Conservation (phyloP, 2,113 vertebrate species). For the Archilochus colubris region DNA sequence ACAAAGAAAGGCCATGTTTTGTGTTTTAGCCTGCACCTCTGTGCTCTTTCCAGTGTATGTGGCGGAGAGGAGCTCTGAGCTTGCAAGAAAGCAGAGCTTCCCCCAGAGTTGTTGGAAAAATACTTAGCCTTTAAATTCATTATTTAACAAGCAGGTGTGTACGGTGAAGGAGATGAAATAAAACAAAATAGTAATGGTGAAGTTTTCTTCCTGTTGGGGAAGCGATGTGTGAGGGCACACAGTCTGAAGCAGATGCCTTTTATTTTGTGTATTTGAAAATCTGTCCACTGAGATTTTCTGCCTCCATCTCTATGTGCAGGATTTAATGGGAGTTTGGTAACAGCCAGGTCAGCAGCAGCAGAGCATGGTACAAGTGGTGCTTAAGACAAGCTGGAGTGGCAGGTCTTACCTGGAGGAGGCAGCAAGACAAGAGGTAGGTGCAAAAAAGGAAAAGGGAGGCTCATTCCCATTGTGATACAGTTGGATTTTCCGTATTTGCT, state of each 20-base stretch:
- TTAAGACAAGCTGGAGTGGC: background rate
- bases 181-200: background rate
- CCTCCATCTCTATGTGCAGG: background rate
- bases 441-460: background rate
- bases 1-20: background rate
- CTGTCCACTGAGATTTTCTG: background rate
- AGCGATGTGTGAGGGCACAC: background rate
- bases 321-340: background rate
- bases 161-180: background rate
- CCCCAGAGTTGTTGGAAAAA: background rate
- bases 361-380: accelerated
- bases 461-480: background rate
- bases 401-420: background rate
- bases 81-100: background rate
- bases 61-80: background rate
- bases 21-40: background rate
- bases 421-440: background rate
- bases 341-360: background rate
- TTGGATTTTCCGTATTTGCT: background rate
- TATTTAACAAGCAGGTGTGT: background rate
- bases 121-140: background rate
- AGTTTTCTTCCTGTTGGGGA: background rate
- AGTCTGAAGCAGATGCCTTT: background rate
- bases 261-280: background rate
- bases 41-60: background rate